Base-by-base conservation (phyloP, 2,113 vertebrate genomes). In the Arenaria interpres region DNA sequence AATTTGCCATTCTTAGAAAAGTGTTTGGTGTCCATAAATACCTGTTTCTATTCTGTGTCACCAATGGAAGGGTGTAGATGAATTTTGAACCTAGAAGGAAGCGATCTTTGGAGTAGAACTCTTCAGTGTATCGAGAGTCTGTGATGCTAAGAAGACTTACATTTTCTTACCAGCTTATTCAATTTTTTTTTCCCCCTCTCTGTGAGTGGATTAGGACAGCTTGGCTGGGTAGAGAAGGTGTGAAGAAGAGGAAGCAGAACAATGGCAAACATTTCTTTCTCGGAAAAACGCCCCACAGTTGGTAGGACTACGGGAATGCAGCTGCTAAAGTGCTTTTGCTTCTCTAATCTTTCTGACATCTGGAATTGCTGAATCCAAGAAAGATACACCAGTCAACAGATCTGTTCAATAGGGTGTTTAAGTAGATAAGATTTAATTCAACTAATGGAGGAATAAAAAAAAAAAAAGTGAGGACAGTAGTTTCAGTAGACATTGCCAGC, bases 371-470 rank as follows among this genome's bases (percentile, higher is more conserved):
- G 90, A 92, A 88, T 63, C 46, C 30, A 48, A 51, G 59, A 67
- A 69, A 77, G 46, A 60, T 30, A 56, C 14, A 69, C 18, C 37
- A 59, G 14, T 84, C 66, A 86, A 84, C 37, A 87, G 73, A 53
- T 74, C 51, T 84, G 27, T 54, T 89, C 79, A 84, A 56, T 2
- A 51, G 54, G 33, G 9, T 63, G 41, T 88, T 43, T 81, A 83
- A 91, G 77, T 23, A 91, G 59, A 50, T 66, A 59, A 77, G 64
- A 41, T 84, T 95, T 95, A 90, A 93, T 95, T 87, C 73, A 95
- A 16, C 45, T 83, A 90, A 93, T 69, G 69, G 43, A 76, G 20
- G 25, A 19, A 9, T n/a, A 17, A 71, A 46, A 62, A 48, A 79
- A 78, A 75, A 59, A 78, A 75, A 37, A 24, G 8, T 5, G 56